Conservation (phyloP, 2,888 invertebrate species). For the Andrena hattorfiana region DNA sequence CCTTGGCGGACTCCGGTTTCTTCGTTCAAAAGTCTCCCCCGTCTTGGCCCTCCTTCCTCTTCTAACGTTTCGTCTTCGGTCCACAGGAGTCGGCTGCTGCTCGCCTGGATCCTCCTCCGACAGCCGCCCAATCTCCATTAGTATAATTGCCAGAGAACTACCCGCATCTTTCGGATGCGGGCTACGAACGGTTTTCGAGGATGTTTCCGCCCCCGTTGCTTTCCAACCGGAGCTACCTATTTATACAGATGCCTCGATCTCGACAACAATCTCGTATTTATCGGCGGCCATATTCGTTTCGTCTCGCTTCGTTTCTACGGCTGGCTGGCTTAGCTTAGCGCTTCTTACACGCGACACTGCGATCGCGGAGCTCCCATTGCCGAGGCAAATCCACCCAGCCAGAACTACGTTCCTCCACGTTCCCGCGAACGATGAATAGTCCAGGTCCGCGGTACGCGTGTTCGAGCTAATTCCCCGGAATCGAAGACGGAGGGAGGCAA, state of each 20-base stretch:
- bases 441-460: neutral
- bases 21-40: conserved; percentile 12
- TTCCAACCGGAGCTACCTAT: conserved; percentile 51
- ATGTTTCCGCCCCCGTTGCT: conserved; percentile 62
- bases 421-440: conserved; percentile 11
- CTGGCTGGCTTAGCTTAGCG: neutral
- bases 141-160: conserved; percentile 84
- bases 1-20: conserved; percentile 20
- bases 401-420: conserved; percentile 23
- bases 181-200: conserved; percentile 69
- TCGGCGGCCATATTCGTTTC: conserved; percentile 28
- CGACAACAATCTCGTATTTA: conserved; percentile 47
- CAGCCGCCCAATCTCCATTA: conserved; percentile 81
- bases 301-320: neutral
- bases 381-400: no score
- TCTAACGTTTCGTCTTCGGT: conserved; percentile 28
- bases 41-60: conserved; percentile 5
- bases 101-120: conserved; percentile 48
- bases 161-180: conserved; percentile 79
- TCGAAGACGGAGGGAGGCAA: neutral
- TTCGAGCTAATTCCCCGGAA: neutral
- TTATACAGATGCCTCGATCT: conserved; percentile 47
- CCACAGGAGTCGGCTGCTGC: conserved; percentile 37
- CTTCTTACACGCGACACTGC: conserved; percentile 24
- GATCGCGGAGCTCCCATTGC: neutral